Evolutionary conservation across 1,140 invertebrate species (phyloP).

Genomic region (Danaus plexippus): DNA sequence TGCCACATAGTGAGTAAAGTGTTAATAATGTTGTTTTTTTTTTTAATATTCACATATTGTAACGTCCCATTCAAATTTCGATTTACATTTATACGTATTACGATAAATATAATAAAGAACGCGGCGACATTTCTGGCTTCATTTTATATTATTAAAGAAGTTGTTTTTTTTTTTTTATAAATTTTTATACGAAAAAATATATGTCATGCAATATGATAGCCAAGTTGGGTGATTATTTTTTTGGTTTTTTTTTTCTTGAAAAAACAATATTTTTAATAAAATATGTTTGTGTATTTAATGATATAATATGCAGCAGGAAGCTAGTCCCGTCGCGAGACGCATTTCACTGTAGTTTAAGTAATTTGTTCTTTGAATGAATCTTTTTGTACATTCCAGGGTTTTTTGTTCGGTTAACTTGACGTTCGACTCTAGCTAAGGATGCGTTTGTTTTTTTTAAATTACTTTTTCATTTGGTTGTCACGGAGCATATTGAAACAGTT

Average conservation of each 20-base stretch:
- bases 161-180: too few species aligned
- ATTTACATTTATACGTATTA: conserved; percentile 20
- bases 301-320: conserved; percentile 45
- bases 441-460: too few species aligned
- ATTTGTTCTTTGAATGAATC: conserved; percentile 16
- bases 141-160: conserved; percentile 44
- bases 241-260: conserved; percentile 52
- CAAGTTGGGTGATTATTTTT: conserved; percentile 15
- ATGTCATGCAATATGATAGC: too few species aligned
- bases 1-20: conserved; percentile 5
- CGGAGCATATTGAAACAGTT: too few species aligned
- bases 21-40: conserved; percentile 16
- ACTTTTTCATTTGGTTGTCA: too few species aligned
- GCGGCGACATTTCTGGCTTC: conserved; percentile 57
- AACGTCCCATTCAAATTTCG: conserved; percentile 24
- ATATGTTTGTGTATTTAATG: conserved; percentile 24
- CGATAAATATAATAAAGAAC: conserved; percentile 29
- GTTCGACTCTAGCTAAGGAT: conserved; percentile 9
- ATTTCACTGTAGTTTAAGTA: conserved; percentile 63
- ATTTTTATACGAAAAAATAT: too few species aligned
- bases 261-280: conserved; percentile 18
- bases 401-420: conserved; percentile 43
- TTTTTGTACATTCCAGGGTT: conserved; percentile 58
- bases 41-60: conserved; percentile 15
- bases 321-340: conserved; percentile 63